Conservation (phyloP, 53 echinoderm and acorn worm species). For the Mesocentrotus franciscanus region DNA sequence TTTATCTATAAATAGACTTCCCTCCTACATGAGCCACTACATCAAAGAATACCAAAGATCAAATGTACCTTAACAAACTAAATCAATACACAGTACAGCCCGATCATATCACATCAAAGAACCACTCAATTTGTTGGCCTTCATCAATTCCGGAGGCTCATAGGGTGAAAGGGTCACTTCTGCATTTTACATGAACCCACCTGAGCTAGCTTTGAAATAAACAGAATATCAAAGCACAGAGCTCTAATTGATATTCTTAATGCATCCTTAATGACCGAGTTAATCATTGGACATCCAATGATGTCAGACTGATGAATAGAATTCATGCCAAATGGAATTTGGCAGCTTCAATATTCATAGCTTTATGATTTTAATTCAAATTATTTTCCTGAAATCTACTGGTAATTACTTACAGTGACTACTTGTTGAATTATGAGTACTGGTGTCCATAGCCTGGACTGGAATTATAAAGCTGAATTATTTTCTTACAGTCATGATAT, state of each 20-base stretch:
- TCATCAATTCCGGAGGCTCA: slow-evolving; percentile 21
- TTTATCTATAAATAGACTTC: not conserved
- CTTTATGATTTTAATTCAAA: not conserved
- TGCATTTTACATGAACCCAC: slow-evolving; percentile 34
- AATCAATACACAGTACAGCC: slow-evolving; percentile 18
- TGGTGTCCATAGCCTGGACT: too few species aligned
- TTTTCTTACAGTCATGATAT: too few species aligned
- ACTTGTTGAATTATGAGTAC: not conserved
- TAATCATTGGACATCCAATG: not conserved
- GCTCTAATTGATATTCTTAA: slow-evolving; percentile 27
- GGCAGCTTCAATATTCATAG: not conserved
- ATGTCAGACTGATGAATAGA: not conserved
- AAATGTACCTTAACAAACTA: slow-evolving; percentile 2
- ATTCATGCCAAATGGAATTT: not conserved
- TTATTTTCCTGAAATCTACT: not conserved
- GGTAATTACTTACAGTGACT: not conserved
- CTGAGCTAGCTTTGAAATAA: slow-evolving; percentile 1
- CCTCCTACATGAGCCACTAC: not conserved
- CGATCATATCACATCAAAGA: slow-evolving; percentile 38
- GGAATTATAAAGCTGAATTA: too few species aligned
- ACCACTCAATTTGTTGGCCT: slow-evolving; percentile 29
- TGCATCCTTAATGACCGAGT: slow-evolving; percentile 13
- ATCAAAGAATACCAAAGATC: slow-evolving; percentile 14
- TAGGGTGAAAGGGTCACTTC: not conserved
- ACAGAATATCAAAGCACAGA: not conserved